Percentiles rank a stretch among this genome's conserved stretches.
Evolutionary conservation across 1,140 invertebrate genomes (phyloP).

Genomic region (Drosophila tristis): DNA sequence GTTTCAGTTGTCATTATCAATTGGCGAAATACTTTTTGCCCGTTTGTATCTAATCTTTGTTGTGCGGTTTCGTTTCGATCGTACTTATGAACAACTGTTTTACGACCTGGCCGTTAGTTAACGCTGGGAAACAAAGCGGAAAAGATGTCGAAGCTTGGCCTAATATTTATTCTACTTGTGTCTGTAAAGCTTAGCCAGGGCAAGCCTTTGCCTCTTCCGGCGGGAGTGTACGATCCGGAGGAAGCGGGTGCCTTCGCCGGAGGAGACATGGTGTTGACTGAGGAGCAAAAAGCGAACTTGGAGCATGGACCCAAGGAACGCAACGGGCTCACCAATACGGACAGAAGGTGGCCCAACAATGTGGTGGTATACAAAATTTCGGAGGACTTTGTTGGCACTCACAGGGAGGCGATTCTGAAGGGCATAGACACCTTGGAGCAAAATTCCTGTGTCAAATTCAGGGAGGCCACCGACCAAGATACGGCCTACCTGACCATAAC

Average conservation of each 20-base stretch:
- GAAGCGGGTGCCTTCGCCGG: slow-evolving; percentile 70
- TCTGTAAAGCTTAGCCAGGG: slow-evolving; percentile 13
- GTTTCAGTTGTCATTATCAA: slow-evolving; percentile 20
- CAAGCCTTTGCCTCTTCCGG: slow-evolving; percentile 21
- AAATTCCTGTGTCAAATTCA: slow-evolving; percentile 58
- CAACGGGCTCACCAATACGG: slow-evolving; percentile 87
- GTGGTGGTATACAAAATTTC: slow-evolving; percentile 87
- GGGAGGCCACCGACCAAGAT: slow-evolving; percentile 64
- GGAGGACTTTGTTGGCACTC: slow-evolving; percentile 64
- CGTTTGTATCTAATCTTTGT: slow-evolving; percentile 41
- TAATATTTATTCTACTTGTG: slow-evolving; percentile 37
- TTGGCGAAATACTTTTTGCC: slow-evolving; percentile 42
- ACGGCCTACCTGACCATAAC: slow-evolving; percentile 49
- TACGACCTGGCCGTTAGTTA: slow-evolving; percentile 36
- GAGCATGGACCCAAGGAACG: slow-evolving; percentile 52
- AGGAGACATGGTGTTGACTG: slow-evolving; percentile 85
- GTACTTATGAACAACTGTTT: slow-evolving; percentile 34
- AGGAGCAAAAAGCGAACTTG: slow-evolving; percentile 68
- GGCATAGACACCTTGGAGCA: slow-evolving; percentile 63
- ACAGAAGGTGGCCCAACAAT: slow-evolving; percentile 87
- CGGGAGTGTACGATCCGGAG: slow-evolving; percentile 54
- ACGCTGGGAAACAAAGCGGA: slow-evolving; percentile 26
- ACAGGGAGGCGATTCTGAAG: slow-evolving; percentile 56
- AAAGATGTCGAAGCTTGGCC: slow-evolving; percentile 47
- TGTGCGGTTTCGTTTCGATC: background rate